phyloP scores from a whole-genome alignment of 2,113 vertebrate genomes.

The Setophaga petechia region DNA sequence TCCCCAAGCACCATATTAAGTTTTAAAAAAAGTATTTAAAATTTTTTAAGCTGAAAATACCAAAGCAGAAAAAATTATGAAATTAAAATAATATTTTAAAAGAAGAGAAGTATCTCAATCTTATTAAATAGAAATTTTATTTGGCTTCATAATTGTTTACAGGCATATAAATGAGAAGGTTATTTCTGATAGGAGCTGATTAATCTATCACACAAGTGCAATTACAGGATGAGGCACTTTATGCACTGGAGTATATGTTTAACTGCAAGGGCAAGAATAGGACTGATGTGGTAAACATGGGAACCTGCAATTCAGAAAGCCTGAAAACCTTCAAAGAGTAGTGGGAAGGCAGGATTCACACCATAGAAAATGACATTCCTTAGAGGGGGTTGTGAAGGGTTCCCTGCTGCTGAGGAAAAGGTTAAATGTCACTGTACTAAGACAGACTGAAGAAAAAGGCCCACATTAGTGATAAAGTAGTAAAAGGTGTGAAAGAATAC shows the following conservation, averaged over 20 bases:
- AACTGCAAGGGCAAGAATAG: neutral
- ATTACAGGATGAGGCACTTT: neutral
- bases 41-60: neutral
- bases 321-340: neutral
- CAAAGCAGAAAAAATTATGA: neutral
- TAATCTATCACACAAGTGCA: neutral
- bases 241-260: neutral
- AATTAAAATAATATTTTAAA: neutral
- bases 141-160: neutral
- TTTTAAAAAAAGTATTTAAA: neutral
- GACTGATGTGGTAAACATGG: neutral
- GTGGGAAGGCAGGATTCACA: neutral
- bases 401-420: neutral
- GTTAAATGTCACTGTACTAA: neutral
- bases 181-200: neutral
- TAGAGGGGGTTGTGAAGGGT: neutral
- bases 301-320: neutral
- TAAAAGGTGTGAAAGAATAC: neutral
- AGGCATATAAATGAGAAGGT: neutral
- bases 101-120: neutral
- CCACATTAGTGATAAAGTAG: neutral
- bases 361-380: neutral
- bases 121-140: neutral
- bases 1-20: neutral
- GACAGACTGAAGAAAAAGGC: neutral